A percentile compares a stretch with the other conserved stretches of the same genome.
Conservation (phyloP, 2,888 invertebrate genomes). For the Hirtodrosophila trivittata region DNA sequence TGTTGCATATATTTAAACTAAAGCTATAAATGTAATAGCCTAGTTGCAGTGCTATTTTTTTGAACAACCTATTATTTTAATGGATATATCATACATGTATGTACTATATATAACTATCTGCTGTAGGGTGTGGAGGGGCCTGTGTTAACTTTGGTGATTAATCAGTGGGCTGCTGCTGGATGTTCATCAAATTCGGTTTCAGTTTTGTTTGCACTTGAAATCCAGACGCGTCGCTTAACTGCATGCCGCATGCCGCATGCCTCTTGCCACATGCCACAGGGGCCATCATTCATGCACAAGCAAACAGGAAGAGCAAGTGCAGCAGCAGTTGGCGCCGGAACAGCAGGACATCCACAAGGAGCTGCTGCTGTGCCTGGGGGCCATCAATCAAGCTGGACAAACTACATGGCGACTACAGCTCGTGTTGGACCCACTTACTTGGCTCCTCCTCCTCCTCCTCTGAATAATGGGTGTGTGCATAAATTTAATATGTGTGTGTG, state of each 20-base stretch:
- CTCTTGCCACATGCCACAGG: slow-evolving; percentile 20
- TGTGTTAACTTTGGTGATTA: slow-evolving; percentile 29
- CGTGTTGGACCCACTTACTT: too few relatives aligned
- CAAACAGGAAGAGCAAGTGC: slow-evolving; percentile 16
- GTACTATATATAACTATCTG: background rate
- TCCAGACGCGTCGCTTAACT: slow-evolving; percentile 34
- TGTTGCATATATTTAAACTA: too few relatives aligned
- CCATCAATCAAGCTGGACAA: too few relatives aligned
- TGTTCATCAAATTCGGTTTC: slow-evolving; percentile 47
- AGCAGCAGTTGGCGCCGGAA: background rate
- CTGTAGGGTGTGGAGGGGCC: too few relatives aligned
- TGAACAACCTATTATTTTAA: too few relatives aligned
- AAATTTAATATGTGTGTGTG: slow-evolving; percentile 26
- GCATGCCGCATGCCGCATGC: slow-evolving; percentile 26
- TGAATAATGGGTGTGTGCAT: slow-evolving; percentile 18
- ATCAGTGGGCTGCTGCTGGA: slow-evolving; percentile 32
- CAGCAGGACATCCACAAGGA: too few relatives aligned
- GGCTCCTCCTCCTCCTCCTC: background rate
- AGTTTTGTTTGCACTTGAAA: slow-evolving; percentile 61
- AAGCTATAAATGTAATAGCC: too few relatives aligned
- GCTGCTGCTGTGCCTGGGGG: too few relatives aligned
- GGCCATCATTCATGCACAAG: slow-evolving; percentile 50
- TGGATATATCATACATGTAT: too few relatives aligned
- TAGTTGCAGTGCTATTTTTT: too few relatives aligned
- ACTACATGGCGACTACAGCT: too few relatives aligned